Percentiles rank a stretch among this genome's conserved stretches.
Evolutionary conservation across 1,140 invertebrate species (phyloP).

Genomic region (Trypoxylus dichotomus): DNA sequence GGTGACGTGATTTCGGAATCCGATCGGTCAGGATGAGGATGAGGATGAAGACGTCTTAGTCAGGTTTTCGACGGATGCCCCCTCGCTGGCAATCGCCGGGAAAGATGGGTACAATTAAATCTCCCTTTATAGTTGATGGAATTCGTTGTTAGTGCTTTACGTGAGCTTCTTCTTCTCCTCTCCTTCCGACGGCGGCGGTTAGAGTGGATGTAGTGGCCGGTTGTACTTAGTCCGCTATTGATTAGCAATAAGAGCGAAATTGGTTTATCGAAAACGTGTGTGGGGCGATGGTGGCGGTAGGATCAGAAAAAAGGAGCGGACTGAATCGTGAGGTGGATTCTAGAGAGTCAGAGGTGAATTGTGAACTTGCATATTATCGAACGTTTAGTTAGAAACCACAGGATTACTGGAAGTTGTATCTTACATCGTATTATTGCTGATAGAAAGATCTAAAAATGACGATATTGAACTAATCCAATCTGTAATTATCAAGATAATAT

Average conservation of each 20-base stretch:
- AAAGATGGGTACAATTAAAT: slow-evolving; percentile 49
- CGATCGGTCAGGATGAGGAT: too few species aligned
- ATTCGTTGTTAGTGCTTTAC: slow-evolving; percentile 24
- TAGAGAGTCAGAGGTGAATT: too few species aligned
- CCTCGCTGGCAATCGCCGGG: slow-evolving; percentile 44
- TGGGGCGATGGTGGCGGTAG: too few species aligned
- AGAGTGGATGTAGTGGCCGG: neutral
- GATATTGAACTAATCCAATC: too few species aligned
- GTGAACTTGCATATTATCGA: too few species aligned
- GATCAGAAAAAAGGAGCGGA: too few species aligned
- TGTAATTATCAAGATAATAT: too few species aligned
- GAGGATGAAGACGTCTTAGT: slow-evolving; percentile 42
- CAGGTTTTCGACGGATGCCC: slow-evolving; percentile 37
- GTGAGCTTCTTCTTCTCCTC: neutral
- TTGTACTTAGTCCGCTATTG: neutral
- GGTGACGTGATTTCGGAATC: slow-evolving; percentile 34
- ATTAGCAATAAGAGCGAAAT: slow-evolving; percentile 19
- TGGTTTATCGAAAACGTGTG: neutral
- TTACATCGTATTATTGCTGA: too few species aligned
- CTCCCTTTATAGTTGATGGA: slow-evolving; percentile 40
- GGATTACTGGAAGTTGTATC: too few species aligned
- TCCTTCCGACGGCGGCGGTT: neutral
- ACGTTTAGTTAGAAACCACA: too few species aligned
- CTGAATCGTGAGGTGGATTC: too few species aligned
- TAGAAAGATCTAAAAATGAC: too few species aligned